These are phyloP conservation scores for Lymantria dispar DNA, from an alignment of 2,888 invertebrate genomes.

Conservation along the genomic window DNA sequence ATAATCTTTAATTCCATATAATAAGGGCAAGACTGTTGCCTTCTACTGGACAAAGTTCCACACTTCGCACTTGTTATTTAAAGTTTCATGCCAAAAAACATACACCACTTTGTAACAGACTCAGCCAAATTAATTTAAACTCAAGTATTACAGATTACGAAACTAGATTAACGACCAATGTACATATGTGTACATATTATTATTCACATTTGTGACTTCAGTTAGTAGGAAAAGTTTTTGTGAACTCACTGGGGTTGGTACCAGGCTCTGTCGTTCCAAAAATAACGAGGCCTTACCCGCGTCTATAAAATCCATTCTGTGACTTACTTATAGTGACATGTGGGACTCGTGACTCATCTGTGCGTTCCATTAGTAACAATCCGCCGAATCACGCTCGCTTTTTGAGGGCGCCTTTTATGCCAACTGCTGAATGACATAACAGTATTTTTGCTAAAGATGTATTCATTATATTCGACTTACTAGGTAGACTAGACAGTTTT, in stretches of 20 bases:
- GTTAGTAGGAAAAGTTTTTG: slow-evolving; percentile 30
- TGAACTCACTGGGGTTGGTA: slow-evolving; percentile 16
- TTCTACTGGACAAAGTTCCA: too few species aligned
- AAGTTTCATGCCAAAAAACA: too few species aligned
- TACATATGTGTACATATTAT: background rate
- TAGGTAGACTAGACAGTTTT: too few species aligned
- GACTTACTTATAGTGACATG: slow-evolving; percentile 60
- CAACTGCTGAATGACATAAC: slow-evolving; percentile 32
- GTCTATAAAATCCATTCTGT: slow-evolving; percentile 49
- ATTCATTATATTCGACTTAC: background rate
- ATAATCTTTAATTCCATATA: too few species aligned
- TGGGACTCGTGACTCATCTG: slow-evolving; percentile 67
- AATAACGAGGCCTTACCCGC: slow-evolving; percentile 46
- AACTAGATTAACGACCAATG: too few species aligned
- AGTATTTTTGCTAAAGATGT: slow-evolving; percentile 19
- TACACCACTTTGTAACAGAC: too few species aligned
- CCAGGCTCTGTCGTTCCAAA: slow-evolving; percentile 35
- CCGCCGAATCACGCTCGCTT: slow-evolving; percentile 70
- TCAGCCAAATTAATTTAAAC: too few species aligned
- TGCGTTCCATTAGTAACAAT: slow-evolving; percentile 70
- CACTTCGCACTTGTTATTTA: too few species aligned
- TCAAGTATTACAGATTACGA: too few species aligned
- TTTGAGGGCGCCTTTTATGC: slow-evolving; percentile 52
- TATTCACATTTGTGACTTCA: slow-evolving; percentile 3
- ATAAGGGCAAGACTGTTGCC: too few species aligned